Evolutionary conservation across 1,140 invertebrate species (phyloP).

Genomic region (Cydia pomonella): DNA sequence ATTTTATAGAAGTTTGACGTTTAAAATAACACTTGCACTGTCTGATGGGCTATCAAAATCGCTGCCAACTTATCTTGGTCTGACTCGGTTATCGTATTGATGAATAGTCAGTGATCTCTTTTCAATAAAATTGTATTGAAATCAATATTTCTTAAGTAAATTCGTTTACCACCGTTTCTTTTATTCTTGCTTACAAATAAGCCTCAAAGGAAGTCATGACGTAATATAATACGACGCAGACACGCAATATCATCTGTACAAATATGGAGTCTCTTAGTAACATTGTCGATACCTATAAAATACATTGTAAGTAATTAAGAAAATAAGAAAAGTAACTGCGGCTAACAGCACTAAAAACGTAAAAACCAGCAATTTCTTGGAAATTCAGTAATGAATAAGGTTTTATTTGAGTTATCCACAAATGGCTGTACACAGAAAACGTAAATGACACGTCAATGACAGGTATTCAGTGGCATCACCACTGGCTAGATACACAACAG

Average conservation of each 20-base stretch:
- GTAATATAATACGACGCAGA: not conserved
- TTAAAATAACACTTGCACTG: no score
- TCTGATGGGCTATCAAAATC: no score
- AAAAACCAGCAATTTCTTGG: not conserved
- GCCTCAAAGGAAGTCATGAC: not conserved
- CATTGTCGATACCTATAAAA: conserved; percentile 24
- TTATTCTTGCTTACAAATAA: conserved; percentile 4
- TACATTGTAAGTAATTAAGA: not conserved
- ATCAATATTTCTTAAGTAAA: not conserved
- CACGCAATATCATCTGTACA: conserved; percentile 3
- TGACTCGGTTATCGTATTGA: no score
- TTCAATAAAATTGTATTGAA: not conserved
- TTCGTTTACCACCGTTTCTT: not conserved
- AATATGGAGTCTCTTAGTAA: conserved; percentile 20
- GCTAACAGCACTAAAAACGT: no score
- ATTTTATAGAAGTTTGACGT: no score
- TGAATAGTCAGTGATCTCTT: not conserved
- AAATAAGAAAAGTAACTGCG: not conserved
- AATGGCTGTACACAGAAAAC: not conserved
- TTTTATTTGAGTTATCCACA: not conserved
- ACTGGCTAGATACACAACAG: not conserved
- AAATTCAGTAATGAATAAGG: not conserved
- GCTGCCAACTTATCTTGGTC: no score
- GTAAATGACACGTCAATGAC: not conserved
- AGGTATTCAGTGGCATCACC: not conserved